phyloP scores from a whole-genome alignment of 2,113 vertebrate genomes.

The Chloroceryle aenea region DNA sequence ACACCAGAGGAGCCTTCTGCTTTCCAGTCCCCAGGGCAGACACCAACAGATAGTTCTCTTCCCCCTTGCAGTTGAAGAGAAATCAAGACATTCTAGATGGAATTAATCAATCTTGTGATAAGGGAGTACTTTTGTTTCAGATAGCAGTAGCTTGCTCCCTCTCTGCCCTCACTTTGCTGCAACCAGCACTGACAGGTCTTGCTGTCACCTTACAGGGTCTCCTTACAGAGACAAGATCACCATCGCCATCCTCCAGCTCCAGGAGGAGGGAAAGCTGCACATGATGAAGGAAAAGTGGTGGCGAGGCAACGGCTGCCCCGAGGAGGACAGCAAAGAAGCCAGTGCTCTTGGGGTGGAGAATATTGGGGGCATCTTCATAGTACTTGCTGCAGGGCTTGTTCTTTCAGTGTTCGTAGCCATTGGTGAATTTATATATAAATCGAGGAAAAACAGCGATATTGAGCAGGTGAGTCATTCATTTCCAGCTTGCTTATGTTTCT shows the following conservation, averaged over 20 bases:
- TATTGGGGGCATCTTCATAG: constrained; percentile 98
- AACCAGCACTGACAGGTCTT: background rate
- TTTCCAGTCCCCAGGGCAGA: background rate
- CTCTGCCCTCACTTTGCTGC: background rate
- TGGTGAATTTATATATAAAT: constrained; percentile 96
- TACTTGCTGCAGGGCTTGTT: constrained; percentile 93
- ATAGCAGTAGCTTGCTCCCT: background rate
- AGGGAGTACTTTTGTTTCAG: background rate
- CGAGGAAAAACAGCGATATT: constrained; percentile 90
- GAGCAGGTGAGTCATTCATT: constrained; percentile 87
- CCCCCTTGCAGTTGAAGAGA: background rate
- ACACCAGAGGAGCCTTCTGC: background rate
- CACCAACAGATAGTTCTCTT: background rate
- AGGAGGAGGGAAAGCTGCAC: constrained; percentile 96
- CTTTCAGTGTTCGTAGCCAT: constrained; percentile 98
- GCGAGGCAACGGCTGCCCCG: constrained; percentile 93
- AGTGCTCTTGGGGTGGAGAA: constrained; percentile 96
- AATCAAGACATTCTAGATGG: background rate
- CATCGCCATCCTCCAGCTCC: constrained; percentile 95
- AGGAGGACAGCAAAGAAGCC: constrained; percentile 96
- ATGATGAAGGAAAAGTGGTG: constrained; percentile 99
- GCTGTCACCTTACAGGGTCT: constrained; percentile 80
- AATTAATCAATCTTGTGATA: background rate
- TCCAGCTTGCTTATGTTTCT: background rate
- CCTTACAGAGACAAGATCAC: constrained; percentile 97